Evolutionary conservation across 2,113 vertebrate species (phyloP), one percentile per base, ranked within the genome.

Genomic region (Mustela nigripes): DNA sequence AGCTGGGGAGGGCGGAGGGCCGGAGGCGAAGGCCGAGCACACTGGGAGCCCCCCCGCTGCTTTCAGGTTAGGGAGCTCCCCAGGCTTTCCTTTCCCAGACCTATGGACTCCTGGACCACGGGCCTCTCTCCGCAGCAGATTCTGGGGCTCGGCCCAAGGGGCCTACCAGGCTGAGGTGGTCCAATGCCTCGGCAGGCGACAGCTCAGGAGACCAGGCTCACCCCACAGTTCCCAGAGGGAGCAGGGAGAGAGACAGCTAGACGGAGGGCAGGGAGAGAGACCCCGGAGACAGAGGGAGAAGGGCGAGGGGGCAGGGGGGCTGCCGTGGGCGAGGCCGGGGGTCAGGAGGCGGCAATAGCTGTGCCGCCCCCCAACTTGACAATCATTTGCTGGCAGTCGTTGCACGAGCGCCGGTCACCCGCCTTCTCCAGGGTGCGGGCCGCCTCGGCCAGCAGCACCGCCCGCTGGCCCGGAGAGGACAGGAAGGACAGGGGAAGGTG

Each of bases 381-480:
- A 7, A 99, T 99, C 98, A 99, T 99, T 98, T 99, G 99, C 98
- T 99, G 99, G 98, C 99, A 99, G 99, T 99, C 99, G 0, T 98
- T 99, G 98, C 99, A 99, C 1, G 99, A 99, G 33, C 99, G 99
- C 0, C 99, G 99, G 99, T 99, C 99, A 10, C 99, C 99, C 88
- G 99, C 99, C 8, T 99, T 99, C 99, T 99, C 99, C 99, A 99
- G 98, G 10, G 99, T 99, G 95, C 99, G 99, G 73, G 99, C 99
- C 0, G 99, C 99, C 97, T 99, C 99, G 0, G 99, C 99, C 98
- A 99, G 99, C 98, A 99, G 99, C 62, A 99, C 99, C 0, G 99
- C 99, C 1, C 99, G 99, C 99, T 99, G 99, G 84, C 99, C 99
- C 0, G 99, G 99, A 0, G 99, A 99, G 0, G 99, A 99, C 1